phyloP scores from a whole-genome alignment of 2,888 invertebrate species.

The Caenorhabditis macrosperma region DNA sequence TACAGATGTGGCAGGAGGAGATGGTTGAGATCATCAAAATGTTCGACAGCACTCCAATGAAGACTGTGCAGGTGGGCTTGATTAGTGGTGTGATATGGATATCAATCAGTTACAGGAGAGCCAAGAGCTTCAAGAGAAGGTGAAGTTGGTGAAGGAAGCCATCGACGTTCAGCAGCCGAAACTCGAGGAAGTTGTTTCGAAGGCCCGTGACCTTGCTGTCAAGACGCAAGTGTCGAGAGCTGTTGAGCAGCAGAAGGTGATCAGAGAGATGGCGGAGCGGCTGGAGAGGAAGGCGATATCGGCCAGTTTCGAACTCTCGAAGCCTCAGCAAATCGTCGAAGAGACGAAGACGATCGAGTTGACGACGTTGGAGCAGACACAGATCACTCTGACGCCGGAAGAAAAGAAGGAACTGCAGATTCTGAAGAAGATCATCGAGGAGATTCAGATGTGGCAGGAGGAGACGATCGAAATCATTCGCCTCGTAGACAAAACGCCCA shows the following conservation, averaged over 20 bases:
- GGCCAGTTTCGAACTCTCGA: slow-evolving; percentile 50
- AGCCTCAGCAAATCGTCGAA: slow-evolving; percentile 46
- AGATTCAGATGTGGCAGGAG: slow-evolving; percentile 66
- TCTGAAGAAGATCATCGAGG: slow-evolving; percentile 58
- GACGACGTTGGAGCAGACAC: slow-evolving; percentile 39
- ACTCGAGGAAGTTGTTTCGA: slow-evolving; percentile 54
- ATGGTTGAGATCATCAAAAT: slow-evolving; percentile 62
- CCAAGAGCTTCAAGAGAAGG: slow-evolving; percentile 59
- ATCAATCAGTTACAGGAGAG: slow-evolving; percentile 24
- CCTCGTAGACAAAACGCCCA: slow-evolving; percentile 31
- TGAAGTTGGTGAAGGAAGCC: slow-evolving; percentile 55
- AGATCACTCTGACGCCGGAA: slow-evolving; percentile 53
- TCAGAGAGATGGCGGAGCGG: slow-evolving; percentile 55
- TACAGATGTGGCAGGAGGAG: slow-evolving; percentile 60
- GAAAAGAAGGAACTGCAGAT: slow-evolving; percentile 59
- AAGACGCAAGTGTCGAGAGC: slow-evolving; percentile 47
- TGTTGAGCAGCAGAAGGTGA: slow-evolving; percentile 55
- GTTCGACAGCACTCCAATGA: slow-evolving; percentile 60
- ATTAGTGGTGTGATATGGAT: neutral
- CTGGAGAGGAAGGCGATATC: slow-evolving; percentile 54
- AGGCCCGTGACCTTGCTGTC: slow-evolving; percentile 41
- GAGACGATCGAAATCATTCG: slow-evolving; percentile 62
- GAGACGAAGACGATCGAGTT: slow-evolving; percentile 59
- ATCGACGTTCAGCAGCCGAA: slow-evolving; percentile 59
- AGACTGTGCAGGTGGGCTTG: slow-evolving; percentile 44